Percentiles rank a stretch among this genome's conserved stretches.
Conservation (phyloP, 2,888 invertebrate genomes). For the Peribatodes rhomboidaria region DNA sequence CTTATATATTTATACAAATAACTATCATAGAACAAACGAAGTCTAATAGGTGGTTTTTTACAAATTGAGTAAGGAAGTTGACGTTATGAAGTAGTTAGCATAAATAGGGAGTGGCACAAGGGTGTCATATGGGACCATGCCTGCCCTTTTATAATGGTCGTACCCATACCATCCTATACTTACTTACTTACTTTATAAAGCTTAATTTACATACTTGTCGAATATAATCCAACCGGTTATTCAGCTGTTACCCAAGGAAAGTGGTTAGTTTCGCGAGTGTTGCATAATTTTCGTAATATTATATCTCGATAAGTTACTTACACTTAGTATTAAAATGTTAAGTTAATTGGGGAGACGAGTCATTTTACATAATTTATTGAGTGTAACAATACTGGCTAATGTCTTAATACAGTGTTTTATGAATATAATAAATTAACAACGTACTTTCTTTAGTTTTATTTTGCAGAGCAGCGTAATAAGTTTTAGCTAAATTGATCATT, state of each 20-base stretch:
- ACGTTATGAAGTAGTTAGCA: neutral
- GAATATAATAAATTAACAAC: neutral
- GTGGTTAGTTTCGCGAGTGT: constrained; percentile 36
- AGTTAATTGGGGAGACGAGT: constrained; percentile 33
- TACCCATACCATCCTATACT: too few relatives aligned
- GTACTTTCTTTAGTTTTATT: constrained; percentile 5
- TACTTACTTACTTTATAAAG: neutral
- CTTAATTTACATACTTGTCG: constrained; percentile 36
- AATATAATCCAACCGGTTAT: constrained; percentile 32
- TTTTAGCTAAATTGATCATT: neutral
- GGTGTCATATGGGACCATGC: neutral
- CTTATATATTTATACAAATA: too few relatives aligned
- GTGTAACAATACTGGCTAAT: constrained; percentile 19
- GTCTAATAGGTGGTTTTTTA: too few relatives aligned
- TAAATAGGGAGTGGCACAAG: neutral
- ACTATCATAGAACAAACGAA: too few relatives aligned
- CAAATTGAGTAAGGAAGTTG: too few relatives aligned
- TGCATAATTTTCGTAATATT: constrained; percentile 44
- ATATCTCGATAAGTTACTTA: constrained; percentile 27
- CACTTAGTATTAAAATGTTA: constrained; percentile 10
- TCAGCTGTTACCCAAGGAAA: constrained; percentile 40
- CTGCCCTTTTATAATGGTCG: constrained; percentile 12
- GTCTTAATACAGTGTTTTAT: constrained; percentile 8
- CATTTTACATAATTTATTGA: constrained; percentile 42
- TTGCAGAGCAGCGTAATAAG: neutral